Percentiles rank a stretch among this genome's conserved stretches.
These are phyloP conservation scores for Corella eumyota DNA, from an alignment of 23 tunicate genomes.

Conservation along the genomic window DNA sequence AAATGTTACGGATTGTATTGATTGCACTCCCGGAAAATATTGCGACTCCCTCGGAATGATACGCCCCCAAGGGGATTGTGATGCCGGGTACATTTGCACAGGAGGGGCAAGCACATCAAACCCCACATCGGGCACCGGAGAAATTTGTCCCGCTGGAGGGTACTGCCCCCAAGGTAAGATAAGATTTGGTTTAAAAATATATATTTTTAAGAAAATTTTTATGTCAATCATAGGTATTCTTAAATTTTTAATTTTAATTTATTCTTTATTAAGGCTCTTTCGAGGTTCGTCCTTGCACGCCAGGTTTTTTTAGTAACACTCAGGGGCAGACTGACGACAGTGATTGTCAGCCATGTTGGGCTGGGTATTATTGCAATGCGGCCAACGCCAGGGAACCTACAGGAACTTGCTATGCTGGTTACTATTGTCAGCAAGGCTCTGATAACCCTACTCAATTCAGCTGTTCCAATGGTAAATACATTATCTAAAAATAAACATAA, in stretches of 20 bases:
- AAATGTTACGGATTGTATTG: constrained; percentile 41
- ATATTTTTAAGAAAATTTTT: background rate
- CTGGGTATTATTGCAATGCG: constrained; percentile 73
- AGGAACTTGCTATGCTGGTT: constrained; percentile 70
- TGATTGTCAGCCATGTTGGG: constrained; percentile 71
- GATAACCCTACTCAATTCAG: constrained; percentile 1
- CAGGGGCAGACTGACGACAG: constrained; percentile 45
- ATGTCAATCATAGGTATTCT: background rate
- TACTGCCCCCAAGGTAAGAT: constrained; percentile 60
- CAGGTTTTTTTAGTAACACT: constrained; percentile 60
- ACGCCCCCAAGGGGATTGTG: constrained; percentile 63
- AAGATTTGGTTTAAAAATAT: background rate
- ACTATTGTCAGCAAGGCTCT: constrained; percentile 57
- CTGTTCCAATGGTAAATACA: constrained; percentile 41
- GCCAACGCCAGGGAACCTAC: constrained; percentile 47
- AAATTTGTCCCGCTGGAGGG: constrained; percentile 64
- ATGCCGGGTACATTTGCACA: constrained; percentile 74
- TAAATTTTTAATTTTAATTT: background rate
- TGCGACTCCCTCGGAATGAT: constrained; percentile 88
- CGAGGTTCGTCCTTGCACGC: constrained; percentile 32
- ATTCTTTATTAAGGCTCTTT: constrained; percentile 30
- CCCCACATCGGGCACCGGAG: constrained; percentile 52
- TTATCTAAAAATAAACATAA: background rate
- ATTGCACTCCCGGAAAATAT: constrained; percentile 69
- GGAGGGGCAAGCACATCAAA: constrained; percentile 55